phyloP scores from a whole-genome alignment of 2,888 invertebrate genomes.

The Mimachlamys varia region DNA sequence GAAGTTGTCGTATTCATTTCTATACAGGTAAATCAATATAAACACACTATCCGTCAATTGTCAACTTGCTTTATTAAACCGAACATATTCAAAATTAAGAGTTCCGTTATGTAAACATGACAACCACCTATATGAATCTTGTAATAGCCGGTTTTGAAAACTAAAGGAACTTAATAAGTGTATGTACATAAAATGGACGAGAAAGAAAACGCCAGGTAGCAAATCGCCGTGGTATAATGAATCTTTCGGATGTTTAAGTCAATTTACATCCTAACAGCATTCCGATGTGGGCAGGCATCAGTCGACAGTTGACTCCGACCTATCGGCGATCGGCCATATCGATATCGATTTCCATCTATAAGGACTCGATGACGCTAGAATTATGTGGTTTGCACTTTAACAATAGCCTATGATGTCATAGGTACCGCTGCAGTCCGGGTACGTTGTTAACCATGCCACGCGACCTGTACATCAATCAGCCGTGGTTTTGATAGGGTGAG shows the following conservation, averaged over 20 bases:
- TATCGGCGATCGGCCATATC: neutral
- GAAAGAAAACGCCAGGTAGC: neutral
- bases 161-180: too few relatives aligned
- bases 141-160: too few relatives aligned
- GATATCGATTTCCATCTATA: neutral
- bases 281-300: neutral
- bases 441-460: neutral
- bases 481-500: neutral
- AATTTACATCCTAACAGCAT: neutral
- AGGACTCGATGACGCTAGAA: neutral
- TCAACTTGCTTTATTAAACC: too few relatives aligned
- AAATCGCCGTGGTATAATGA: neutral
- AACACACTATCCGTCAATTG: too few relatives aligned
- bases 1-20: neutral
- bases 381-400: neutral
- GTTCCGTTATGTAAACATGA: too few relatives aligned
- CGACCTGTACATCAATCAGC: neutral
- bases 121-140: too few relatives aligned
- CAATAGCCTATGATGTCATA: constrained; percentile 1
- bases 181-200: neutral
- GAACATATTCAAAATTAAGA: too few relatives aligned
- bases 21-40: neutral
- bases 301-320: constrained; percentile 7
- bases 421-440: neutral
- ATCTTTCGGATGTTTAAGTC: neutral